Conservation (phyloP, 1,140 invertebrate genomes). For the Protaetia brevitarsis region DNA sequence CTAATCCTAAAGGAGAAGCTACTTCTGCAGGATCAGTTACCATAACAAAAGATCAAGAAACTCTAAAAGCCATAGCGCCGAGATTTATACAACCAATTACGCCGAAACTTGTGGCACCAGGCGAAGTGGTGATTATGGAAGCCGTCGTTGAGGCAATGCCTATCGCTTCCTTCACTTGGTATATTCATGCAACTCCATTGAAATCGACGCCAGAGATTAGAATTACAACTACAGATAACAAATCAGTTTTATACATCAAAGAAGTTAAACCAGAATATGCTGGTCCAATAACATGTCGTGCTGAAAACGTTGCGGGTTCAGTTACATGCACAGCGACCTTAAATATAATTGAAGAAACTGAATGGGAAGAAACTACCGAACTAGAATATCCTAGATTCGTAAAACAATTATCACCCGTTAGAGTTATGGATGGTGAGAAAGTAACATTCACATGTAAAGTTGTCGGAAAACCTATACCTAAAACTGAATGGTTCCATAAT, state of each 20-base stretch:
- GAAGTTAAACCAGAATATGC: conserved; percentile 68
- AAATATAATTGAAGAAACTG: conserved; percentile 61
- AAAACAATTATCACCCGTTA: conserved; percentile 65
- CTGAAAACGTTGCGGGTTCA: conserved; percentile 83
- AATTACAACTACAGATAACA: conserved; percentile 73
- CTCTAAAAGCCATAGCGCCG: conserved; percentile 65
- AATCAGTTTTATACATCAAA: conserved; percentile 76
- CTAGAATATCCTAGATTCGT: conserved; percentile 73
- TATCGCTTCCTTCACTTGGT: conserved; percentile 83
- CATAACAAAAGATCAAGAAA: conserved; percentile 56
- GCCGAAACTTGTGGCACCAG: conserved; percentile 67
- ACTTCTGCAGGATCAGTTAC: conserved; percentile 75
- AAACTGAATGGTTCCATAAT: conserved; percentile 79
- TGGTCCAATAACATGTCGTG: conserved; percentile 82
- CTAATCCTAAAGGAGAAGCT: conserved; percentile 72
- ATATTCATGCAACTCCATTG: conserved; percentile 64
- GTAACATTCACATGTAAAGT: conserved; percentile 75
- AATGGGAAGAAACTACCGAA: conserved; percentile 60
- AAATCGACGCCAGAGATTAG: conserved; percentile 62
- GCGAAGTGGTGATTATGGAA: conserved; percentile 78
- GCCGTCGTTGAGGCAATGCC: conserved; percentile 73
- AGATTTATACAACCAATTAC: conserved; percentile 68
- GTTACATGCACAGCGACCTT: conserved; percentile 78
- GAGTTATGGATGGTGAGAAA: conserved; percentile 91
- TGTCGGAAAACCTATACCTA: conserved; percentile 76